These are phyloP conservation scores for Chaetops frenatus DNA, from an alignment of 2,113 vertebrate species.

Conservation along the genomic window DNA sequence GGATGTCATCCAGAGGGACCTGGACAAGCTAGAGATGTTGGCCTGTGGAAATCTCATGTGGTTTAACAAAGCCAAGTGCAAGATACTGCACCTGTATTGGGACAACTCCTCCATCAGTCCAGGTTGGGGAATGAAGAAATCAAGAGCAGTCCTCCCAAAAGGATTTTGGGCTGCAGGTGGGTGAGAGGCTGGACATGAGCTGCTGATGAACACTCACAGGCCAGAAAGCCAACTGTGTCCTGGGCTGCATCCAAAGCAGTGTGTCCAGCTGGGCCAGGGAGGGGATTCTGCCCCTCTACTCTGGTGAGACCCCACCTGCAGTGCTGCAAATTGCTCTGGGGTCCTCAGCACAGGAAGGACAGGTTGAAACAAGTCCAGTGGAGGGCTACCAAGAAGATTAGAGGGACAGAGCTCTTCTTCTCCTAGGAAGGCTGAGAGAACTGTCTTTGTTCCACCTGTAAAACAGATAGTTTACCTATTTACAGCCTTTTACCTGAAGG, in stretches of 20 bases:
- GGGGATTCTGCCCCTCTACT: neutral
- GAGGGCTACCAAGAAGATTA: neutral
- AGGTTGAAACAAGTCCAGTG: neutral
- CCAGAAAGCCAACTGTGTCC: neutral
- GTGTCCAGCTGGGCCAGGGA: accelerated
- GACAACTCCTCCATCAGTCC: accelerated
- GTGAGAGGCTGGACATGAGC: neutral
- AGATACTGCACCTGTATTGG: accelerated
- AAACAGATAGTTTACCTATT: neutral
- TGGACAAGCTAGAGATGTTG: neutral
- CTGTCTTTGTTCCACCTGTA: neutral
- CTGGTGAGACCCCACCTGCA: neutral
- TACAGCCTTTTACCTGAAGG: neutral
- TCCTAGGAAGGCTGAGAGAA: neutral
- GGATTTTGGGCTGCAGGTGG: neutral
- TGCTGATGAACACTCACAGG: accelerated
- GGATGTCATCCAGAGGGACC: neutral
- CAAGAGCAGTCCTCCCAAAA: neutral
- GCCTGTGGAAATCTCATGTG: neutral
- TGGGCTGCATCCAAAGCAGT: neutral
- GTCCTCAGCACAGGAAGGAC: neutral
- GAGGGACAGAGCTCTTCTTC: neutral
- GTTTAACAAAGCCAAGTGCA: neutral
- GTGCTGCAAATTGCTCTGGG: neutral
- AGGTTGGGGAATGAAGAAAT: neutral